Base-by-base conservation (phyloP, 2,797 vertebrate species). In the Intellagama lesueurii region DNA sequence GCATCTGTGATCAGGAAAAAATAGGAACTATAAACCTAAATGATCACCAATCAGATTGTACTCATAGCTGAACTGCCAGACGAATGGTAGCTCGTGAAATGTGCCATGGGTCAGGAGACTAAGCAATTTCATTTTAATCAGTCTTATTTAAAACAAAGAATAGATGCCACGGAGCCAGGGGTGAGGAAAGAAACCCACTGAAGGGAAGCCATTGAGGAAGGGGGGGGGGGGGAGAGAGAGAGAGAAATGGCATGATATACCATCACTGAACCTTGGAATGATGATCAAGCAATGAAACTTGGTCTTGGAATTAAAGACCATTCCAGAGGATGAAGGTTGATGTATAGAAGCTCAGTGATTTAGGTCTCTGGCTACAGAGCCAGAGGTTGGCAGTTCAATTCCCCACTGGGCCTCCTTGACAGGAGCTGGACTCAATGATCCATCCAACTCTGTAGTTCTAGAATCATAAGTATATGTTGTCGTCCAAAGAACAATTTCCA, bases 121-220 rank as follows among this genome's bases (percentile, higher is more conserved):
- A 96, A 97, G 94, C 98, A 98, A 98, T 98, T 98, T 98, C 96
- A 97, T 98, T 98, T 98, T 98, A 98, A 98, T 98, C 98, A 98
- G 97, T 97, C 96, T 97, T 98, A 96, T 98, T 98, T 97, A 96
- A 97, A 96, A 92, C 88, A 95, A 92, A 95, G 73, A 77, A 56
- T 28, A 47, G 93, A 96, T 93, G 93, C 88, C 93, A 84, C 90
- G 90, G 85, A 94, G 93, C 89, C 80, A 92, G 94, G 92, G 93
- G 90, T 91, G 91, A 52, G 75, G 92, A 90, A 12, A 87, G 83
- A 91, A 92, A 91, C 1, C 3, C 81, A 0, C 2, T 1, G 76
- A 68, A 91, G 81, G 44, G 35, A 93, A 88, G 0, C 0, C 9
- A 86, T 73, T 14, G 88, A 83, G 22, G 5, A 1, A 69, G 60